Conservation (phyloP, 2,113 vertebrate genomes). For the Xiphias gladius region DNA sequence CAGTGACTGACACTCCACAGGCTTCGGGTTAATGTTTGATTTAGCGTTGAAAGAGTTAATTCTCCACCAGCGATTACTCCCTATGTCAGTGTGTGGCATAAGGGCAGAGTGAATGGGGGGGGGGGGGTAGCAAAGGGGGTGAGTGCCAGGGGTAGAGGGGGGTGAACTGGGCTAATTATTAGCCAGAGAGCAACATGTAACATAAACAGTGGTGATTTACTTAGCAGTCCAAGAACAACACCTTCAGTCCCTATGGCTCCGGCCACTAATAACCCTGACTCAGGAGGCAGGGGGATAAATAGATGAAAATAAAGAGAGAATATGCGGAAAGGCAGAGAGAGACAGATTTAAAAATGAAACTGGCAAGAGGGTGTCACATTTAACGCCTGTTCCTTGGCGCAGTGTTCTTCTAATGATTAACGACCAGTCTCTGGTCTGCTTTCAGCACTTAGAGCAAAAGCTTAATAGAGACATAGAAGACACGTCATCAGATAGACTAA, state of each 20-base stretch:
- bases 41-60: constrained; percentile 68
- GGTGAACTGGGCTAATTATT: constrained; percentile 66
- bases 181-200: constrained; percentile 65
- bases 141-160: not conserved
- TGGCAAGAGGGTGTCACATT: constrained; percentile 41
- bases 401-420: constrained; percentile 68
- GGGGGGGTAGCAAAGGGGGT: not conserved
- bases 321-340: constrained; percentile 6
- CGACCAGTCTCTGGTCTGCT: constrained; percentile 35
- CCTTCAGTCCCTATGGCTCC: constrained; percentile 47
- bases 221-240: constrained; percentile 70
- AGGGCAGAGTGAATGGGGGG: not conserved
- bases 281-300: constrained; percentile 18
- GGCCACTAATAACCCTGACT: constrained; percentile 44
- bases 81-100: constrained; percentile 14
- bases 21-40: constrained; percentile 71
- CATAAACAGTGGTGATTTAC: constrained; percentile 79
- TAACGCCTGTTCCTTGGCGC: constrained; percentile 20
- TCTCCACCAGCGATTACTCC: constrained; percentile 53
- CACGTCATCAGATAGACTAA: constrained; percentile 50
- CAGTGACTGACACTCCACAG: constrained; percentile 27
- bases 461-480: constrained; percentile 46
- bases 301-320: constrained; percentile 17
- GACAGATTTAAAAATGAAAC: constrained; percentile 49
- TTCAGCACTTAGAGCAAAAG: constrained; percentile 44